Evolutionary conservation across 2,113 vertebrate genomes (phyloP).

Genomic region (Gyps fulvus): DNA sequence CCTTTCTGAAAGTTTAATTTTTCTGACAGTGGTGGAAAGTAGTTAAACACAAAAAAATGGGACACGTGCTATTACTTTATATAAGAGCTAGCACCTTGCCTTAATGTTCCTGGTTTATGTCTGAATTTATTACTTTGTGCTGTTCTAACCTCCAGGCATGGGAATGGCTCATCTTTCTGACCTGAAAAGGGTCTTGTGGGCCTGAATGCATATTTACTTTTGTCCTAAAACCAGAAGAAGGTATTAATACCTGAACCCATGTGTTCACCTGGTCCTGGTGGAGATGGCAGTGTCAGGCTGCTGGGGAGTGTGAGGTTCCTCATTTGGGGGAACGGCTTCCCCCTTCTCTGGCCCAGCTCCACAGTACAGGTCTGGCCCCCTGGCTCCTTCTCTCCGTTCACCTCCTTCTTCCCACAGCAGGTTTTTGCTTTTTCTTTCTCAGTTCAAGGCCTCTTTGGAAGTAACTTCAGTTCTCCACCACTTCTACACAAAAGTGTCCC

Average conservation of each 20-base stretch:
- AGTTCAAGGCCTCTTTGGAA: neutral
- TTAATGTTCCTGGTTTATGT: neutral
- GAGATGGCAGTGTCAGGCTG: accelerated
- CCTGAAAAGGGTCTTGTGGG: neutral
- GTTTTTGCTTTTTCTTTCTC: neutral
- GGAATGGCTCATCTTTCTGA: neutral
- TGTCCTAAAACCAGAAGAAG: neutral
- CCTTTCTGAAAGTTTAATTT: neutral
- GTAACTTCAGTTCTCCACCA: neutral
- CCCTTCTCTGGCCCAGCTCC: neutral
- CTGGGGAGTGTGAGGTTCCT: neutral
- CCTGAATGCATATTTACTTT: neutral
- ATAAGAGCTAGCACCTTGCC: neutral
- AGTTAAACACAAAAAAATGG: neutral
- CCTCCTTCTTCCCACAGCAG: neutral
- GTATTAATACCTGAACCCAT: accelerated
- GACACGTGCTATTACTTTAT: neutral
- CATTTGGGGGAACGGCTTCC: accelerated
- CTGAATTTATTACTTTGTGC: neutral
- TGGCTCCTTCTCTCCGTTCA: neutral
- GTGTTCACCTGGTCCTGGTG: neutral
- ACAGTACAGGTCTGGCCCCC: neutral
- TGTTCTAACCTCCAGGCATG: neutral
- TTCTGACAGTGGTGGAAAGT: neutral
- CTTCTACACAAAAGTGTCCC: neutral